phyloP scores from a whole-genome alignment of 2,888 invertebrate species.

The Phaonia tiefii region DNA sequence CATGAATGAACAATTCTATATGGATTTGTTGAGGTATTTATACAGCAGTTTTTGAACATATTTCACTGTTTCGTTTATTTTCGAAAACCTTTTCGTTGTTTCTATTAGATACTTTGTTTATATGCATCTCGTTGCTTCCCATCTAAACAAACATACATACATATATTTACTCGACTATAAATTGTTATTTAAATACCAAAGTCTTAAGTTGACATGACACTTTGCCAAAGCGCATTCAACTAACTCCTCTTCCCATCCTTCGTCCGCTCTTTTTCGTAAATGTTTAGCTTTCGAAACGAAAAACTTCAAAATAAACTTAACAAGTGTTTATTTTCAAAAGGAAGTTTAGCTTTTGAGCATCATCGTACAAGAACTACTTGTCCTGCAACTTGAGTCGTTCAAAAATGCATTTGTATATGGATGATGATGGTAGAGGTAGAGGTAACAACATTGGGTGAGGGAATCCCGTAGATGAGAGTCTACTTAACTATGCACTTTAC shows the following conservation, averaged over 20 bases:
- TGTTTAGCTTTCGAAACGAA: constrained; percentile 9
- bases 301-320: constrained; percentile 63
- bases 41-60: neutral
- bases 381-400: constrained; percentile 55
- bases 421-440: neutral
- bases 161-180: constrained; percentile 63
- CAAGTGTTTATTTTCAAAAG: constrained; percentile 69
- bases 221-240: constrained; percentile 44
- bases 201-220: constrained; percentile 67
- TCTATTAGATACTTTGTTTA: constrained; percentile 42
- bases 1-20: constrained; percentile 69
- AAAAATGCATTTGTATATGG: constrained; percentile 59
- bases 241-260: constrained; percentile 42
- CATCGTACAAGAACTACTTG: constrained; percentile 16
- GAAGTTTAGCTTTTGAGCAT: constrained; percentile 66
- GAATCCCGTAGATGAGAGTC: constrained; percentile 27
- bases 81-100: constrained; percentile 52
- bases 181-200: constrained; percentile 70
- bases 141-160: no score
- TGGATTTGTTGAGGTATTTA: constrained; percentile 69
- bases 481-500: constrained; percentile 38
- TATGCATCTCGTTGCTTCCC: constrained; percentile 14
- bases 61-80: constrained; percentile 18
- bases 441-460: neutral
- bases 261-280: constrained; percentile 3